These are phyloP conservation scores for Astreopora myriophthalma DNA, from an alignment of 64 coral and sea anemone genomes.

Conservation along the genomic window DNA sequence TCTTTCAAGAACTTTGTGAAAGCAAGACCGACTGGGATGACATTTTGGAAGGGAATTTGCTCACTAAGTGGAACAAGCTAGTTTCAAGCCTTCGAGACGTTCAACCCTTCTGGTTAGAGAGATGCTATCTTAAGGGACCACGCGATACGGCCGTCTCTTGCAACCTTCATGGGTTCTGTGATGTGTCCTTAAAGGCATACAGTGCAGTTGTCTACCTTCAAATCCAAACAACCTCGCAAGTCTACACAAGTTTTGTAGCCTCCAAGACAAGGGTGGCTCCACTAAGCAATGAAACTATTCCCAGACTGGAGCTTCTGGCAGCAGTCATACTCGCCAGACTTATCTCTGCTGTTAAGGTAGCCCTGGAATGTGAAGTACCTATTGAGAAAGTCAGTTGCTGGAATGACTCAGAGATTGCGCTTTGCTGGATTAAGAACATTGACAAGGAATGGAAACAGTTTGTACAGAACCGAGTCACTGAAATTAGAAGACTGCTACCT, in stretches of 20 bases:
- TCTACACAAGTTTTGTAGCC: background rate
- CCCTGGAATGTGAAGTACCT: background rate
- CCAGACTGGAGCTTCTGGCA: slow-evolving; percentile 10
- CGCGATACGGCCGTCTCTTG: background rate
- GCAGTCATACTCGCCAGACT: background rate
- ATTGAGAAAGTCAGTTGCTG: background rate
- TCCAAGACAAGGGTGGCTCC: slow-evolving; percentile 33
- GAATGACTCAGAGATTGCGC: background rate
- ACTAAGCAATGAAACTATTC: background rate
- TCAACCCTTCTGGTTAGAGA: background rate
- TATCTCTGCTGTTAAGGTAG: background rate
- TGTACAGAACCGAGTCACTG: background rate
- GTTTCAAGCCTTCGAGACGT: background rate
- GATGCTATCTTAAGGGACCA: slow-evolving; percentile 7
- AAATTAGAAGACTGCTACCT: background rate
- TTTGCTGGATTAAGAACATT: background rate
- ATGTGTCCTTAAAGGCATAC: slow-evolving; percentile 40
- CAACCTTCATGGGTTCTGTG: slow-evolving; percentile 45
- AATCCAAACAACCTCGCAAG: background rate
- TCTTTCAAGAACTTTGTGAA: slow-evolving; percentile 9
- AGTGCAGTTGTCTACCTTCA: slow-evolving; percentile 23
- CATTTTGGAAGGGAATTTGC: background rate
- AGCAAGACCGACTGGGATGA: background rate
- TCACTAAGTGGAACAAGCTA: slow-evolving; percentile 14
- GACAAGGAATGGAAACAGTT: slow-evolving; percentile 24